phyloP scores from a whole-genome alignment of 2,888 invertebrate genomes.

The Drosophila paramelanica region DNA sequence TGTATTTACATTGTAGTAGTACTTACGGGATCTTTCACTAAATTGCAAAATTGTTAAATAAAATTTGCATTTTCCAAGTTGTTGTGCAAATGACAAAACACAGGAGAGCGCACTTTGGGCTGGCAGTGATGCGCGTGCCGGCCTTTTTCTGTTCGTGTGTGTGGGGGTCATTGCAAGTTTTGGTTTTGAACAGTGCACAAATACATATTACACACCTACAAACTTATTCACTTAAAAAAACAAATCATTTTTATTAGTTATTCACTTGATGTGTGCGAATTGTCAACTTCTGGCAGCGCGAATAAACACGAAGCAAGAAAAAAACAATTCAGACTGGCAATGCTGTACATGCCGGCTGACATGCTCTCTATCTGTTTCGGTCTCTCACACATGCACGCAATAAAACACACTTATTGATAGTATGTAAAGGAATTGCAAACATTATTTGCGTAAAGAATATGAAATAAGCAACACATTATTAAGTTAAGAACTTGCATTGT shows the following conservation, averaged over 20 bases:
- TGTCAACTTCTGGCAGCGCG: background rate
- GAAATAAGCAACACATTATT: background rate
- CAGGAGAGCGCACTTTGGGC: background rate
- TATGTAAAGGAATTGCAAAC: background rate
- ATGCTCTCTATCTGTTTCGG: constrained; percentile 1
- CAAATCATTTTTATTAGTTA: background rate
- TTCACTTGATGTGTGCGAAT: background rate
- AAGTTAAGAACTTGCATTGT: background rate
- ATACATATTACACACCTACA: no score
- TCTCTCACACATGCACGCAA: background rate
- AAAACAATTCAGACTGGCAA: background rate
- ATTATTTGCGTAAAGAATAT: background rate
- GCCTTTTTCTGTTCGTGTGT: no score
- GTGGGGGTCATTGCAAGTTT: no score
- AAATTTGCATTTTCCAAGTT: no score
- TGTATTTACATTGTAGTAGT: background rate
- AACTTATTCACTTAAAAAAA: background rate
- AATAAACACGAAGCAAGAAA: background rate
- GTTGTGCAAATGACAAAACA: no score
- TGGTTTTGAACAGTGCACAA: no score
- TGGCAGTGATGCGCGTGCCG: background rate
- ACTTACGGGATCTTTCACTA: background rate
- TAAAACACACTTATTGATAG: no score
- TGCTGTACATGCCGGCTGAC: constrained; percentile 2
- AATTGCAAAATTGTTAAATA: background rate